Percentiles rank a stretch among this genome's conserved stretches.
phyloP scores from a whole-genome alignment of 2,797 vertebrate genomes.

The Sebastes dallii region DNA sequence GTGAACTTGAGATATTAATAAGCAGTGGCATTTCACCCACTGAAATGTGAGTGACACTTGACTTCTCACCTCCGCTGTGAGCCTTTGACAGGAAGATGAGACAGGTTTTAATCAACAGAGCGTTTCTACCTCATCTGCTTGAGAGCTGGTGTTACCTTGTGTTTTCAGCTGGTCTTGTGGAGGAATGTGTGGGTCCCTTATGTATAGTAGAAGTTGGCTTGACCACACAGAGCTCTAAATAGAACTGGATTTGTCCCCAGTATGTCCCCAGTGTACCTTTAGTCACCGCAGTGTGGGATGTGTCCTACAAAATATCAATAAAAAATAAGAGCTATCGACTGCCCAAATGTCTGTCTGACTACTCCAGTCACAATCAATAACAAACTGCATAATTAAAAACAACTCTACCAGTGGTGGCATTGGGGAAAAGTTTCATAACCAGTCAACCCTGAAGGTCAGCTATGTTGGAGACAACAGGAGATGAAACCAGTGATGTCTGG shows the following conservation, averaged over 20 bases:
- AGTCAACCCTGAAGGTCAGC: background rate
- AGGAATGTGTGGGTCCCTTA: background rate
- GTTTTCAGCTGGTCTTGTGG: background rate
- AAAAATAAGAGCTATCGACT: constrained; percentile 20
- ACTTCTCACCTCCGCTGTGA: constrained; percentile 32
- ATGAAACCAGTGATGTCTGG: background rate
- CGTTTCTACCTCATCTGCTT: background rate
- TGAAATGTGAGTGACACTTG: background rate
- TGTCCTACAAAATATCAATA: constrained; percentile 33
- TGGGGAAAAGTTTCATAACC: background rate
- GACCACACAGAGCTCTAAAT: constrained; percentile 2
- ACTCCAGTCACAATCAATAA: constrained; percentile 35
- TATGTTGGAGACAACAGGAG: background rate
- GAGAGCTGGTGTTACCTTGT: constrained; percentile 5
- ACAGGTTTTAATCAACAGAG: constrained; percentile 10
- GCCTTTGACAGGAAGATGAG: constrained; percentile 26
- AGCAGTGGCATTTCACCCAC: constrained; percentile 9
- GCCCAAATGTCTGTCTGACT: constrained; percentile 9
- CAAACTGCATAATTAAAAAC: background rate
- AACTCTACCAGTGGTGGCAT: background rate
- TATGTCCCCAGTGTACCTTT: background rate
- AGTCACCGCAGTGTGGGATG: background rate
- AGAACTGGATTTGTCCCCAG: constrained; percentile 8
- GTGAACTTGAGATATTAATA: constrained; percentile 16
- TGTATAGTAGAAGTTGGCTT: background rate